Evolutionary conservation across 2,113 vertebrate genomes (phyloP).

Genomic region (Xiphophorus hellerii): DNA sequence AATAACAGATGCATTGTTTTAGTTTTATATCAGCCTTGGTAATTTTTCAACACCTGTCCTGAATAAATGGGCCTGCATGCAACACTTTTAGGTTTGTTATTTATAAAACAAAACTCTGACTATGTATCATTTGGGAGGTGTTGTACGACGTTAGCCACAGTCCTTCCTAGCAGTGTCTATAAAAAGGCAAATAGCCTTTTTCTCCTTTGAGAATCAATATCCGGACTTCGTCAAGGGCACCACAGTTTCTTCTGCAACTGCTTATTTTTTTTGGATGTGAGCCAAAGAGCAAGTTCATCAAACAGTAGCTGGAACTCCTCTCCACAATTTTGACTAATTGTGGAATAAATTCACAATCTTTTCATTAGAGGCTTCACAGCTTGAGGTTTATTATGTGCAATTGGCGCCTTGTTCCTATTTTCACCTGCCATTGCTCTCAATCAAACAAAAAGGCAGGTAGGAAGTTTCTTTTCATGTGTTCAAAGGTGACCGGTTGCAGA

Average conservation of each 20-base stretch:
- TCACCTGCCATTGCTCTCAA: conserved; percentile 68
- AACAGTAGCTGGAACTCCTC: conserved; percentile 59
- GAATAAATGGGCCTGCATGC: no score
- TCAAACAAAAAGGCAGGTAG: conserved; percentile 66
- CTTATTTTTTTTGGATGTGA: conserved; percentile 32
- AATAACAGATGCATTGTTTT: no score
- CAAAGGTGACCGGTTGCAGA: conserved; percentile 80
- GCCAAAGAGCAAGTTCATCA: conserved; percentile 43
- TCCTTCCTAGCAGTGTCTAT: conserved; percentile 2
- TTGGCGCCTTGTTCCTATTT: conserved; percentile 66
- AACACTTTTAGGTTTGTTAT: no score
- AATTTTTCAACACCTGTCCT: no score
- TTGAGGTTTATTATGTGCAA: conserved; percentile 62
- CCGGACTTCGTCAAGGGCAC: conserved; percentile 41
- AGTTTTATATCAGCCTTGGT: no score
- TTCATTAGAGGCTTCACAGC: conserved; percentile 64
- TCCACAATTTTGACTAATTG: conserved; percentile 78
- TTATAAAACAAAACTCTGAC: no score
- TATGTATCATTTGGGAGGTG: not conserved
- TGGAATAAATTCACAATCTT: conserved; percentile 69
- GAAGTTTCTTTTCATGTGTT: conserved; percentile 81
- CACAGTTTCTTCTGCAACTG: conserved; percentile 30
- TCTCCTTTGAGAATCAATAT: conserved; percentile 56
- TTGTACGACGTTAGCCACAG: not conserved
- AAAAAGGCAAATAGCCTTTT: conserved; percentile 24